Evolutionary conservation across 2,888 invertebrate species (phyloP), one percentile per base, ranked within the genome.

Genomic region (Cynaeus angustus): DNA sequence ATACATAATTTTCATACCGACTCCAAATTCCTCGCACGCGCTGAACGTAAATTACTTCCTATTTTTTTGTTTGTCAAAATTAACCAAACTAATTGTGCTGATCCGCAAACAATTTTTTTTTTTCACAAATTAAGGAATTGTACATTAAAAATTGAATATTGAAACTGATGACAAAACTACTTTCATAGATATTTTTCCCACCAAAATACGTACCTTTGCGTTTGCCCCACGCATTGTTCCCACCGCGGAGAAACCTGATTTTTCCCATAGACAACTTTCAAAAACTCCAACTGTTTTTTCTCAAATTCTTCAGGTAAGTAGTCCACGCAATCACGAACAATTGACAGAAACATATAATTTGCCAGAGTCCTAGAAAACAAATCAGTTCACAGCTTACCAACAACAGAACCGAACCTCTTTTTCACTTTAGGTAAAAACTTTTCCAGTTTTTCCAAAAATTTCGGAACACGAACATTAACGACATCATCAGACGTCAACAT

Each of bases 261-360:
- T 5, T 55, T 26, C 4, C 67, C 68, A 5, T 66, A 70, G 0
- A 72, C 38, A 21, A 33, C 41, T 30, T 58, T 59, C 28, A 66
- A 46, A 13, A 41, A 68, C 16, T 76, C 70, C 10, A 69, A 71
- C 30, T 67, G 14, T 3, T 33, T 16, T 21, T 71, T 71, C 55
- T 73, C 55, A 30, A 74, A 71, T n/a, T 58, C 64, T 5, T 72
- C 52, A 3, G 76, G 71, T 33, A 78, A 53, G 58, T 72, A 71
- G 5, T 50, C 12, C 3, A 66, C 55, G 3, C 73, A 30, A 12
- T 16, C 28, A n/a, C 8, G 43, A 6, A 71, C 70, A 58, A 74
- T 50, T 0, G 62, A 62, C 73, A 73, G 72, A 38, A 75, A 70
- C 28, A 78, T 73, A 38, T 78, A 78, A 46, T 78, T 75, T 1